Evolutionary conservation across 2,113 vertebrate species (phyloP), one percentile per base, ranked within the genome.

Genomic region (Trogon melanurus): DNA sequence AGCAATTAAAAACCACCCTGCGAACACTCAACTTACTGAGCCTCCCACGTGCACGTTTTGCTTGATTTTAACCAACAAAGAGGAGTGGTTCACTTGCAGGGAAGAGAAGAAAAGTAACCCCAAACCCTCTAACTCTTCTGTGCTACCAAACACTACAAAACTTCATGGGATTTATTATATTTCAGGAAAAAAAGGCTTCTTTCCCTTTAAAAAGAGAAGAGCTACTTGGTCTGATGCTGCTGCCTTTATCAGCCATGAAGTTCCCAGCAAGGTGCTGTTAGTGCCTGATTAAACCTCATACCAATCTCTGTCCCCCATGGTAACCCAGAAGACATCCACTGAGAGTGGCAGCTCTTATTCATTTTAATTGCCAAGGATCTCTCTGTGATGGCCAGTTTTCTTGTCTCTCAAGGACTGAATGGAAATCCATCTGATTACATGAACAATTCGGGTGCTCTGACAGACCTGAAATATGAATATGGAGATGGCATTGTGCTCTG

Each of bases 281-380:
- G 97, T 96, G 97, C 97, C 97, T 98, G 97, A 98, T 98, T 98
- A 98, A 98, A 97, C 97, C 97, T 97, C 98, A 98, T 97, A 97
- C 97, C 97, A 98, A 95, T 97, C 96, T 88, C 34, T 95, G 96
- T 97, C 97, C 97, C 97, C 97, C 95, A 93, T 91, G 97, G 98
- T 97, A 97, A 97, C 97, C 97, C 96, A 97, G 97, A 98, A 96
- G 98, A 97, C 91, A 93, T 97, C 98, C 97, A 86, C 97, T 96
- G 97, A 98, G 97, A 98, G 96, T 61, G 67, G 65, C 94, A 96
- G 97, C 91, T 91, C 97, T 97, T 97, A 97, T 94, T 97, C 96
- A 72, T 95, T 98, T 97, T 98, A 98, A 98, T 98, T 98, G 97
- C 96, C 97, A 96, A 70, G 70, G 96, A 96, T 94, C 96, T 96